These are phyloP conservation scores for Drosophila aff. DNA, from an alignment of 1,140 invertebrate species.

Conservation along the genomic window DNA sequence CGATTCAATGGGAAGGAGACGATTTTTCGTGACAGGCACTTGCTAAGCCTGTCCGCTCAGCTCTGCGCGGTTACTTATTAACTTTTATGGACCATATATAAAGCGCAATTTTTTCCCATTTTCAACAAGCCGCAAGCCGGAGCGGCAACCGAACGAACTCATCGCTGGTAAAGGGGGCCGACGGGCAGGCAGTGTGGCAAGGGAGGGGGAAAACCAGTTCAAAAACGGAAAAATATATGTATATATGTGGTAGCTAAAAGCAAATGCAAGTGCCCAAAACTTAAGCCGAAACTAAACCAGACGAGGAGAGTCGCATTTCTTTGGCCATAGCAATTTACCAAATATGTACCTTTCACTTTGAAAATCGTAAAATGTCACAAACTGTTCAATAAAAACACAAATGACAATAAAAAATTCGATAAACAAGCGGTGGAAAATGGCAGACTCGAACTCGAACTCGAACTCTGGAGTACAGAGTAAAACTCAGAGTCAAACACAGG, in stretches of 20 bases:
- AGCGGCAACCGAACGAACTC: slow-evolving; percentile 19
- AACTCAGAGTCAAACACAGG: slow-evolving; percentile 24
- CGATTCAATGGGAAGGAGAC: not conserved
- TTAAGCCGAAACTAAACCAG: slow-evolving; percentile 29
- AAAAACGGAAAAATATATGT: slow-evolving; percentile 16
- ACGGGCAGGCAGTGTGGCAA: no score
- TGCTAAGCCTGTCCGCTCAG: slow-evolving; percentile 18
- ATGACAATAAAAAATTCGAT: slow-evolving; percentile 71
- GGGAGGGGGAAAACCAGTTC: slow-evolving; percentile 51
- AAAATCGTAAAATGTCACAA: slow-evolving; percentile 78
- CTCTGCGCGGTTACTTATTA: slow-evolving; percentile 45
- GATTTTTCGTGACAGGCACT: slow-evolving; percentile 37
- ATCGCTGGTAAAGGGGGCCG: slow-evolving; percentile 2
- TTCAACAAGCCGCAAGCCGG: slow-evolving; percentile 20
- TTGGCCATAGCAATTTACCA: slow-evolving; percentile 68
- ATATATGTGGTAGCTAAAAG: not conserved
- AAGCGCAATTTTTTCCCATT: slow-evolving; percentile 54
- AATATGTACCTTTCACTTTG: slow-evolving; percentile 78
- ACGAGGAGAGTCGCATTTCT: slow-evolving; percentile 47
- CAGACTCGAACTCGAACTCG: slow-evolving; percentile 15
- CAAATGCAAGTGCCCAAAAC: slow-evolving; percentile 17
- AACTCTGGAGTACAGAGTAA: slow-evolving; percentile 5
- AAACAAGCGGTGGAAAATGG: slow-evolving; percentile 57
- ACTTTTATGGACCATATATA: slow-evolving; percentile 59
- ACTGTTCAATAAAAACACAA: slow-evolving; percentile 75